Percentiles rank a stretch among this genome's conserved stretches.
Conservation (phyloP, 2,797 vertebrate species). For the Typhlichthys eigenmanni region DNA sequence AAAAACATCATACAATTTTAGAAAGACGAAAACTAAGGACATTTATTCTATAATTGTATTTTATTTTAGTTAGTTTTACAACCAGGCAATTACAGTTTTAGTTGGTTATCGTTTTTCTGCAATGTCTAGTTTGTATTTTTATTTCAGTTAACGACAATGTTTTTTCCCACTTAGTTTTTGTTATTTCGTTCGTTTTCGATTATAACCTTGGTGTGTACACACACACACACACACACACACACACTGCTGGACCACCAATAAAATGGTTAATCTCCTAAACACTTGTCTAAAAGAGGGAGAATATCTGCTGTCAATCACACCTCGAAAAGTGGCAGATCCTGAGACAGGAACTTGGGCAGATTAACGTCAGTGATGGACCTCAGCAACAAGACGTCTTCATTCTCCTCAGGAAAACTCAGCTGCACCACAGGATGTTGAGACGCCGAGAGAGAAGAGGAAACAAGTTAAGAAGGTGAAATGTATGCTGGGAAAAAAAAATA, state of each 20-base stretch:
- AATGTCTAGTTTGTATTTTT: no score
- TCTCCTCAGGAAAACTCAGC: constrained; percentile 87
- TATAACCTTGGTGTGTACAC: neutral
- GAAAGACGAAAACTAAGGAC: no score
- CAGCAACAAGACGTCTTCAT: constrained; percentile 88
- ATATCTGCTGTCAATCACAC: constrained; percentile 63
- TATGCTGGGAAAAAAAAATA: neutral
- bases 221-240: constrained; percentile 3
- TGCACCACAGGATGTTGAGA: constrained; percentile 38
- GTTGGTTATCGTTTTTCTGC: no score
- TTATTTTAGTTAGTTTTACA: no score
- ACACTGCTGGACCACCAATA: constrained; percentile 1
- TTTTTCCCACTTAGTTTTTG: no score
- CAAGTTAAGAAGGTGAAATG: constrained; percentile 3
- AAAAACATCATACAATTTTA: no score
- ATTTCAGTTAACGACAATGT: no score
- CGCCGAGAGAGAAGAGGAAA: constrained; percentile 14
- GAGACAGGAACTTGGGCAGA: constrained; percentile 89
- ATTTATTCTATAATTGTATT: no score
- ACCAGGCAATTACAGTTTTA: no score
- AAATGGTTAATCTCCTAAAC: constrained; percentile 20
- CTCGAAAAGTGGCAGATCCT: constrained; percentile 91
- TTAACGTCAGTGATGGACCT: constrained; percentile 92
- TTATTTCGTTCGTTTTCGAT: no score
- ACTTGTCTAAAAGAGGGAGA: constrained; percentile 30